Evolutionary conservation across 1,140 invertebrate genomes (phyloP).

Genomic region (Aricia agestis): DNA sequence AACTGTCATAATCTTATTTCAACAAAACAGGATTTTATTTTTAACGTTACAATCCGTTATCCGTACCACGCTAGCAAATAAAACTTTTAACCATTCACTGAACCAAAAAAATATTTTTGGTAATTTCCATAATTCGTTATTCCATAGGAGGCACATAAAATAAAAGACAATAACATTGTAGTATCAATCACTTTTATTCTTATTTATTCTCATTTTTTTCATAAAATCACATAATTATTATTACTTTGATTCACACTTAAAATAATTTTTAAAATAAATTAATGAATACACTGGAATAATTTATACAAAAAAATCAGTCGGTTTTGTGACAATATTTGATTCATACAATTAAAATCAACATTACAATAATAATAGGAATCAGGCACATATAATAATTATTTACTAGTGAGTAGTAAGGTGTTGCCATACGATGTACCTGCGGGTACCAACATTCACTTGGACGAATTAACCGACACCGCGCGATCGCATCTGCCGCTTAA

Average conservation of each 20-base stretch:
- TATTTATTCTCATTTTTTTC: constrained; percentile 68
- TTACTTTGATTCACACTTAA: constrained; percentile 72
- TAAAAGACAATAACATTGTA: background rate
- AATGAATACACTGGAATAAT: constrained; percentile 72
- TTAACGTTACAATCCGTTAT: no score
- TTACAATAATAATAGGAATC: constrained; percentile 74
- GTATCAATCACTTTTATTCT: constrained; percentile 53
- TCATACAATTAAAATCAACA: constrained; percentile 70
- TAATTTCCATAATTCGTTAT: no score
- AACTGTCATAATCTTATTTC: no score
- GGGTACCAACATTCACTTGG: constrained; percentile 34
- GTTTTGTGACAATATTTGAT: constrained; percentile 70
- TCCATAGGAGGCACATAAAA: no score
- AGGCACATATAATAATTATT: constrained; percentile 63
- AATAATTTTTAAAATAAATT: constrained; percentile 74
- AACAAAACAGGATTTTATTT: no score
- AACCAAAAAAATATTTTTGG: no score
- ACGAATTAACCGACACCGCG: constrained; percentile 40
- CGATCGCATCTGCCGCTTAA: background rate
- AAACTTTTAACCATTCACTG: no score
- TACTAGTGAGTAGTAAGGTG: constrained; percentile 50
- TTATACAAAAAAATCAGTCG: constrained; percentile 73
- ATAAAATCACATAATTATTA: constrained; percentile 75
- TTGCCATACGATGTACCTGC: constrained; percentile 23
- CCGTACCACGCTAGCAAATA: no score